Percentiles rank a stretch among this genome's conserved stretches.
Conservation (phyloP, 2,888 invertebrate species). For the Koerneria pararmatus region DNA sequence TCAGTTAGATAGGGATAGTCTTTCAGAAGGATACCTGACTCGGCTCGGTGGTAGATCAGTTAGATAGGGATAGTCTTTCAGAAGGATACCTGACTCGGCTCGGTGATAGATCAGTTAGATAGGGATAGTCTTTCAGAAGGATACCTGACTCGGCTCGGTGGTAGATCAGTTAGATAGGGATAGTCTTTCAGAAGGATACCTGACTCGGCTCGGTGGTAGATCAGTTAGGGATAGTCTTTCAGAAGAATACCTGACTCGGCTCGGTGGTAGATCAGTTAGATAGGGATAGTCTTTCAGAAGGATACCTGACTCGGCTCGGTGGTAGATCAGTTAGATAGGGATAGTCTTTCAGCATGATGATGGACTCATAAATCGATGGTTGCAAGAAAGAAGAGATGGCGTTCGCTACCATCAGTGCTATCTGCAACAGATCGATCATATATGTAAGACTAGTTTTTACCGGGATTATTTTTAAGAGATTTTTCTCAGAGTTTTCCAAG, state of each 20-base stretch:
- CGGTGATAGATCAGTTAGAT: slow-evolving; percentile 73
- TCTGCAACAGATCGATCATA: slow-evolving; percentile 62
- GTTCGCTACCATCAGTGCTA: slow-evolving; percentile 88
- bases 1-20: slow-evolving; percentile 92
- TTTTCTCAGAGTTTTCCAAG: no score
- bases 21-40: slow-evolving; percentile 93
- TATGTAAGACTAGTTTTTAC: no score
- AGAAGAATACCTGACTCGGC: slow-evolving; percentile 31
- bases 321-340: slow-evolving; percentile 82
- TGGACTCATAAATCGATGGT: slow-evolving; percentile 94
- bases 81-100: slow-evolving; percentile 85
- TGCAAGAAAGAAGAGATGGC: slow-evolving; percentile 84
- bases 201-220: slow-evolving; percentile 61
- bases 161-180: slow-evolving; percentile 82
- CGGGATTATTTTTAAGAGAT: no score
- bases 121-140: slow-evolving; percentile 89
- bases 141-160: slow-evolving; percentile 61
- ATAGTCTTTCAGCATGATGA: slow-evolving; percentile 89
- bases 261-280: slow-evolving; percentile 71
- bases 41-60: slow-evolving; percentile 71
- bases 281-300: slow-evolving; percentile 92
- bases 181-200: slow-evolving; percentile 92
- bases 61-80: slow-evolving; percentile 90
- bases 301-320: slow-evolving; percentile 61
- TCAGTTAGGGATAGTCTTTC: no score